Percentiles rank a stretch among this genome's conserved stretches.
phyloP scores from a whole-genome alignment of 2,113 vertebrate genomes.

The Thinocorus orbignyianus region DNA sequence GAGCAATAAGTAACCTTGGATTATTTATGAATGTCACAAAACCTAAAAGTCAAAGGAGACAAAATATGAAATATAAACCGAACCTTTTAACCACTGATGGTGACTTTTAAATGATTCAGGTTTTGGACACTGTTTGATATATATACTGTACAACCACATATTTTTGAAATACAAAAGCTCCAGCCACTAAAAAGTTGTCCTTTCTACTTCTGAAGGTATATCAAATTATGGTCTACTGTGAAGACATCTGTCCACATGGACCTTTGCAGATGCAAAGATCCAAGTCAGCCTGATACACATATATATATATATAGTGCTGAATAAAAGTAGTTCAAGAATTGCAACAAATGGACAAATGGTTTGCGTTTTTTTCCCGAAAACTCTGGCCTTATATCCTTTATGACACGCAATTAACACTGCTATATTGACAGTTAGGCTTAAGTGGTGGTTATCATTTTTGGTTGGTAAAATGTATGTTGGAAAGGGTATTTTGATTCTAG shows the following conservation, averaged over 20 bases:
- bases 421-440: neutral
- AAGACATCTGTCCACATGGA: neutral
- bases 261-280: neutral
- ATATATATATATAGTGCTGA: accelerated
- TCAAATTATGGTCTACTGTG: neutral
- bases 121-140: neutral
- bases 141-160: neutral
- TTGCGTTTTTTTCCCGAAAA: too few relatives aligned
- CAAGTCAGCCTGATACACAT: neutral
- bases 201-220: neutral
- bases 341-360: too few relatives aligned
- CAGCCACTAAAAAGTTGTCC: neutral
- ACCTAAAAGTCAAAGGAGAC: neutral
- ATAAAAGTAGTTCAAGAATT: neutral
- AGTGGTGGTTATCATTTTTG: accelerated
- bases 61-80: neutral
- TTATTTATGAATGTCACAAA: neutral
- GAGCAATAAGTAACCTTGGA: neutral
- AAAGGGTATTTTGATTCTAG: neutral
- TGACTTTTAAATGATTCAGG: neutral
- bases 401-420: neutral
- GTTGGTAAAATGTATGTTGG: accelerated
- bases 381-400: neutral
- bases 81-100: neutral
- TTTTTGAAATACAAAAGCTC: neutral